Percentiles rank a stretch among this genome's conserved stretches.
Conservation (phyloP, 1,140 invertebrate species). For the Leptopilina clavipes region DNA sequence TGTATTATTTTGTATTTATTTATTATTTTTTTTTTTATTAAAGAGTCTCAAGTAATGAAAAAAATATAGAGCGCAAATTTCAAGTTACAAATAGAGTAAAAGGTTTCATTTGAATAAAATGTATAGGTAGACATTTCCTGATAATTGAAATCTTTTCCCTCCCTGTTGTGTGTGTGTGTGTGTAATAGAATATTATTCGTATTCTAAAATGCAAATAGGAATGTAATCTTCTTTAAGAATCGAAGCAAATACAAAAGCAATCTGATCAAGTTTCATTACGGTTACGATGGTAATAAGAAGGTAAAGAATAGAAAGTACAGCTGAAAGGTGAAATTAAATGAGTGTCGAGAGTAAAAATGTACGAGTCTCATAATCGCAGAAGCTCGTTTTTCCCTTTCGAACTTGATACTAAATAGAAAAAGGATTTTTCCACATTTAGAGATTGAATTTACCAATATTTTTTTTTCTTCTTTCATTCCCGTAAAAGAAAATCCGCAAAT, state of each 20-base stretch:
- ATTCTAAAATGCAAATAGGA: not conserved
- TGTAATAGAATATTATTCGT: not conserved
- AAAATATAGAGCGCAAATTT: too few relatives aligned
- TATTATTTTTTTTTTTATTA: too few relatives aligned
- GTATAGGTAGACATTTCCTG: too few relatives aligned
- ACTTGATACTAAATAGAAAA: slow-evolving; percentile 1
- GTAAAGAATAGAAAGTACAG: not conserved
- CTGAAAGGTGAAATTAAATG: slow-evolving; percentile 12
- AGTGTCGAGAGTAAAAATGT: not conserved
- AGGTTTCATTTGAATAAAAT: too few relatives aligned
- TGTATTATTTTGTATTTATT: too few relatives aligned
- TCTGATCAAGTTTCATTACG: not conserved
- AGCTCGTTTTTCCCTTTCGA: not conserved
- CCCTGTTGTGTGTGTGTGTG: too few relatives aligned
- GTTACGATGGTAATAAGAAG: not conserved
- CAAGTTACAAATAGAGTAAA: too few relatives aligned
- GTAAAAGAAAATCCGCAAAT: too few relatives aligned
- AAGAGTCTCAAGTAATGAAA: too few relatives aligned
- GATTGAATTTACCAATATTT: too few relatives aligned
- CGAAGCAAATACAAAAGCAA: not conserved
- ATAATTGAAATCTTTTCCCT: too few relatives aligned
- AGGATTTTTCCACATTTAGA: not conserved
- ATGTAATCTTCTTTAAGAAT: not conserved
- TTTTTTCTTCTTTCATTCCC: too few relatives aligned
- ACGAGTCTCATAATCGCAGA: not conserved